Conservation (phyloP, 2,888 invertebrate species). For the Tetanocera ferruginea region DNA sequence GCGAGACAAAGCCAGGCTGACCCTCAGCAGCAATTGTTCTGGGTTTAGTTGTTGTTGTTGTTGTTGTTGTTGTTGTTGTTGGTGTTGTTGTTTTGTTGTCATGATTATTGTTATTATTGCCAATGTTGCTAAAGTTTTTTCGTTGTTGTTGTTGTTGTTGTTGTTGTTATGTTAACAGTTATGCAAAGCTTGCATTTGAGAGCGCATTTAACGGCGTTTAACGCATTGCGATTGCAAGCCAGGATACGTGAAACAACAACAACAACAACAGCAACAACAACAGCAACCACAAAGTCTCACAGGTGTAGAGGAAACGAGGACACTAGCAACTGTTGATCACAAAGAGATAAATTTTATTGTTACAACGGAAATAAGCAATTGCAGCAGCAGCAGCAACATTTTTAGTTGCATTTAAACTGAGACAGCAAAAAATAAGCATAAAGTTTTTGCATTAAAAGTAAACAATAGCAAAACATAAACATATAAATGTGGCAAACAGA, state of each 20-base stretch:
- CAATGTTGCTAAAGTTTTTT: background rate
- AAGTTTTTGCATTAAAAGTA: background rate
- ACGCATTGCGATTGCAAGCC: conserved; percentile 9
- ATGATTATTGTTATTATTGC: background rate
- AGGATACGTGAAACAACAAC: background rate
- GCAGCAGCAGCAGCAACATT: background rate
- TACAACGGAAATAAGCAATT: background rate
- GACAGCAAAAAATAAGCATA: background rate
- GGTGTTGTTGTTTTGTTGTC: background rate
- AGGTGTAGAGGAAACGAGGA: conserved; percentile 7
- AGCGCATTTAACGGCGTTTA: conserved; percentile 22
- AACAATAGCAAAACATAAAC: conserved; percentile 46
- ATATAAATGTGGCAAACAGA: background rate
- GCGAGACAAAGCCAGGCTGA: background rate
- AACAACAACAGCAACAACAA: background rate
- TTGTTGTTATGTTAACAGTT: conserved; percentile 4
- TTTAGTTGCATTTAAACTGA: background rate
- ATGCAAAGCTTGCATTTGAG: conserved; percentile 12
- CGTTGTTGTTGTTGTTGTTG: background rate
- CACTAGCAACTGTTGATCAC: background rate
- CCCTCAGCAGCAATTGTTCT: background rate
- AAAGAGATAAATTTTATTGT: background rate
- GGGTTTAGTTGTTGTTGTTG: background rate
- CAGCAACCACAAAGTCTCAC: background rate
- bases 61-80: background rate